These are phyloP conservation scores for Damaliscus lunatus DNA, from an alignment of 2,113 vertebrate species.

Conservation along the genomic window DNA sequence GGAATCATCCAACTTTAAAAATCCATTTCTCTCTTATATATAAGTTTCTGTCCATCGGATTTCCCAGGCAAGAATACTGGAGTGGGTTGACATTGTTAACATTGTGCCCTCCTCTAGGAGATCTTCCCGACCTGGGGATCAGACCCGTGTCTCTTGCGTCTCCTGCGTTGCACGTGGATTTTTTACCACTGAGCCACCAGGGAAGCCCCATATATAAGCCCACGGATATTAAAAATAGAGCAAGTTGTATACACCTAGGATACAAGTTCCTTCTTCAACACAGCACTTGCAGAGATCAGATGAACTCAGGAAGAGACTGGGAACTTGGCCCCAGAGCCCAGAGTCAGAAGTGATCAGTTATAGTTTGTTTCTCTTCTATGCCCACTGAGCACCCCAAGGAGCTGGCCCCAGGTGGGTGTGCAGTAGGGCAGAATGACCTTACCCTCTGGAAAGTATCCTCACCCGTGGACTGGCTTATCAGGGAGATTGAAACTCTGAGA, in stretches of 20 bases:
- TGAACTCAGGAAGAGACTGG: background rate
- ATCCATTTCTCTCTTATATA: background rate
- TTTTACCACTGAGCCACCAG: background rate
- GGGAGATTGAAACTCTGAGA: too few species aligned
- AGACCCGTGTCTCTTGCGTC: fast-evolving
- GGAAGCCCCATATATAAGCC: background rate
- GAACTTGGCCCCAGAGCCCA: background rate
- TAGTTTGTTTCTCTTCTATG: fast-evolving
- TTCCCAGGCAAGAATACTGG: background rate
- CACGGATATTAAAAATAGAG: background rate
- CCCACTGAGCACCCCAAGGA: background rate
- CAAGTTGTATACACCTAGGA: background rate
- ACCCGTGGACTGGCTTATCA: background rate
- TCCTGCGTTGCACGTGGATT: background rate
- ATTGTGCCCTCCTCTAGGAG: background rate
- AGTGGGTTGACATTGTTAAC: background rate
- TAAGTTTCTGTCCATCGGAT: slow-evolving; percentile 1
- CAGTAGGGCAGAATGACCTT: background rate
- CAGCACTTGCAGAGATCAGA: background rate
- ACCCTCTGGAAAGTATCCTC: background rate
- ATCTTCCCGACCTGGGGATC: background rate
- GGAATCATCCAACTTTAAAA: background rate
- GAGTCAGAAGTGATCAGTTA: background rate
- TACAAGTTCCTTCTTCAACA: background rate
- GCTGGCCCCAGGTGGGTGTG: fast-evolving